These are phyloP conservation scores for Lepidurus arcticus DNA, from an alignment of 1,140 invertebrate species.

Conservation along the genomic window DNA sequence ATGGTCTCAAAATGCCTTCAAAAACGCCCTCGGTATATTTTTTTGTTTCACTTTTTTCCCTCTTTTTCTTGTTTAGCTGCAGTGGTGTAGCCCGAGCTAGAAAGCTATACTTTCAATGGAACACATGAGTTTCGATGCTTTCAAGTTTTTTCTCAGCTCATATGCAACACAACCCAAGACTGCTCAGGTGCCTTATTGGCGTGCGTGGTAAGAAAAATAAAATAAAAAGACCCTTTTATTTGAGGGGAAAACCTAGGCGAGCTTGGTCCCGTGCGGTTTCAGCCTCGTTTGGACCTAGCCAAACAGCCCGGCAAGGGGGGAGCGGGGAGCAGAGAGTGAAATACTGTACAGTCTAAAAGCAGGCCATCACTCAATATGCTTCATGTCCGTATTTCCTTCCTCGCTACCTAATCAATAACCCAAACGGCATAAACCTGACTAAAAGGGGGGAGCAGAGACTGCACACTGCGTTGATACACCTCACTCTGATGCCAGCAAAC, in stretches of 20 bases:
- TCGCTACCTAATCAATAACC: conserved; percentile 19
- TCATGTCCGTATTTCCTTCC: background rate
- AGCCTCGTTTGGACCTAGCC: background rate
- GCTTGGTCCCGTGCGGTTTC: background rate
- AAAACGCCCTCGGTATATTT: background rate
- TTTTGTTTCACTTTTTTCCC: background rate
- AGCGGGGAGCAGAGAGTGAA: background rate
- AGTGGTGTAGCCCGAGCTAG: background rate
- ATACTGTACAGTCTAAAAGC: background rate
- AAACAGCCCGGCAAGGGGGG: background rate
- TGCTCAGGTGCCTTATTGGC: background rate
- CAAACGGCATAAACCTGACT: conserved; percentile 8
- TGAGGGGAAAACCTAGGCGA: background rate
- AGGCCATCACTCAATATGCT: conserved; percentile 6
- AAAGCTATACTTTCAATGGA: background rate
- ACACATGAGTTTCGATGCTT: background rate
- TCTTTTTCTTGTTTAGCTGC: background rate
- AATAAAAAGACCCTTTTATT: background rate
- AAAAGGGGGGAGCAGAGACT: background rate
- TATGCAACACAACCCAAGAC: background rate
- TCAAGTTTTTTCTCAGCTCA: background rate
- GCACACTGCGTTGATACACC: background rate
- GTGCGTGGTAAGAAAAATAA: background rate
- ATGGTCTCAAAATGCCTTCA: background rate
- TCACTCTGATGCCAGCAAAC: background rate